Base-by-base conservation (phyloP, 1,140 invertebrate genomes). In the Tetramorium simillimum region DNA sequence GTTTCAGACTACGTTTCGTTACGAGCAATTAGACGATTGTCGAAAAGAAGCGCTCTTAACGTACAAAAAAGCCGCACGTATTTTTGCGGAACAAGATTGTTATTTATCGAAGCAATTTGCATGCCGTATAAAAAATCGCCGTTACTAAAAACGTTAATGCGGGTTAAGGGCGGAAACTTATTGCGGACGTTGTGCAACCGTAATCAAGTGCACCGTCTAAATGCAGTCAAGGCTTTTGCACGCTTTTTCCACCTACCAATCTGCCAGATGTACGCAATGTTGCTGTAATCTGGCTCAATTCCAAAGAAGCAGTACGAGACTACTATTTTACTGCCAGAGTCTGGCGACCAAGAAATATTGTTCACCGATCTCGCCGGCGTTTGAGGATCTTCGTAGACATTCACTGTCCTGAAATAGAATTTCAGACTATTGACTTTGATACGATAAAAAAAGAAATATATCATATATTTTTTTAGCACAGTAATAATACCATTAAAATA, bases 231-330 rank as follows among this genome's bases (percentile, higher is more conserved):
- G 40, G 12, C 24, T 82, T 6, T 58, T 58, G 40, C 53, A 10
- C 53, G 40, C 69, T 86, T 89, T 84, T 65, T 84, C 58, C 93
- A 92, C 91, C 93, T 95, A 97, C 97, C 97, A 90, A 99, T 95
- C 95, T 99, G 98, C 98, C 98, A 99, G 91, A 99, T 98, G 92
- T 98, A 99, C 3, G 96, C 97, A 97, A 96, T 63, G 96, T 96
- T 86, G 96, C 96, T 92, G 53, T 89, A 96, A 58, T 93, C 87
- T 28, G 82, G 51, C 37, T 77, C 33, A 16, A 49, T 73, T 93
- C 98, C 97, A 92, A 97, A 95, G 91, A 97, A 98, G 90, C 97
- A 98, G 93, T 99, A 98, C n/a, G 98, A 97, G 0, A 98, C 97
- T 0, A 97, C 98, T 65, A 99, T 94, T 93, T 97, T 97, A 3